Conservation (phyloP, 35 echinoderm and acorn worm species). For the Hemicentrotus pulcherrimus region DNA sequence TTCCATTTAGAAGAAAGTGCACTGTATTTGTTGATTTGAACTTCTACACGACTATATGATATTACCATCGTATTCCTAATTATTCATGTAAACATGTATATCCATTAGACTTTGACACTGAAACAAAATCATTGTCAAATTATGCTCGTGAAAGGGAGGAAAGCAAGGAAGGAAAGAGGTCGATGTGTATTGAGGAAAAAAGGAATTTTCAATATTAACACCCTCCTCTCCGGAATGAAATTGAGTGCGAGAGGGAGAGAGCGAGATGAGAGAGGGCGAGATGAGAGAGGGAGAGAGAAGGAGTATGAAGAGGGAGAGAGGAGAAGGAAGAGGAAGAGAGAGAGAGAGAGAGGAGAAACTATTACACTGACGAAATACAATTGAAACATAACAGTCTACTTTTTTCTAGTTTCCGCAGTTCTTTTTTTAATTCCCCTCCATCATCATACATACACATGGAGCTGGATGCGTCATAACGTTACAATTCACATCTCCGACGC, state of each 20-base stretch:
- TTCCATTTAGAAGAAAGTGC: too few relatives aligned
- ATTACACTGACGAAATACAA: not conserved
- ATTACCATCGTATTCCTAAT: too few relatives aligned
- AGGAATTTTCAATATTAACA: too few relatives aligned
- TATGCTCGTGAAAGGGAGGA: too few relatives aligned
- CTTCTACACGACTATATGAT: too few relatives aligned
- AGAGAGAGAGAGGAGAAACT: not conserved
- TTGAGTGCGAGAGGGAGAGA: not conserved
- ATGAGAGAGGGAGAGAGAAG: not conserved
- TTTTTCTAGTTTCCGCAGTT: not conserved
- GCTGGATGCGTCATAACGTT: not conserved
- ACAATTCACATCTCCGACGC: not conserved
- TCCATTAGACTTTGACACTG: too few relatives aligned
- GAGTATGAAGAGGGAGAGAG: not conserved
- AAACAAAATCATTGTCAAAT: too few relatives aligned
- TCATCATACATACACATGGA: not conserved
- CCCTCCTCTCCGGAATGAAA: not conserved
- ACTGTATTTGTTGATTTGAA: too few relatives aligned
- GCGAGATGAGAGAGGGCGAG: too few relatives aligned
- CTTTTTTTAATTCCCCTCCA: not conserved
- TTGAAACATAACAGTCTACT: not conserved
- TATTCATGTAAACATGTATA: too few relatives aligned
- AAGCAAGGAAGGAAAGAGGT: too few relatives aligned
- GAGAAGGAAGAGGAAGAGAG: not conserved
- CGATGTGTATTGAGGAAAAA: too few relatives aligned